These are phyloP conservation scores for Cryptomyrus ogoouensis DNA, from an alignment of 2,113 vertebrate species.

Conservation along the genomic window DNA sequence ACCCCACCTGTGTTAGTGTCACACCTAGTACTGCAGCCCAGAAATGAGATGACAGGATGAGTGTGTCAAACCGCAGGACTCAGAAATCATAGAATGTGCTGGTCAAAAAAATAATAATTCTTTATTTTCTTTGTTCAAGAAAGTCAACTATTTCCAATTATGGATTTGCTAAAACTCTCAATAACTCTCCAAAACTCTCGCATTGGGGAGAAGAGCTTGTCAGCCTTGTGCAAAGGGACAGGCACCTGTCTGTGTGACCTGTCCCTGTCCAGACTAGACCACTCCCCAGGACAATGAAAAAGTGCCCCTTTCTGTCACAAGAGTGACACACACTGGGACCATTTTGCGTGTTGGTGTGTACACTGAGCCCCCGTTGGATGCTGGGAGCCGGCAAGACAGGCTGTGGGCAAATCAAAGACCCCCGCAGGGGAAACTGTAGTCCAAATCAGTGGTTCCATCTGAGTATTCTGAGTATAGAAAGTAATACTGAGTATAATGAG, in stretches of 20 bases:
- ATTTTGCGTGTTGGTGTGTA: not conserved
- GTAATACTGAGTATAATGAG: not conserved
- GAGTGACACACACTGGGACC: not conserved
- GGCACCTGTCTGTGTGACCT: not conserved
- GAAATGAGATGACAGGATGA: not conserved
- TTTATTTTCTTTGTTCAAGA: not conserved
- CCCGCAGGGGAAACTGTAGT: not conserved
- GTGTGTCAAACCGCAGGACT: not conserved
- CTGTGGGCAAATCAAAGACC: not conserved
- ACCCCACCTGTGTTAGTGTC: not conserved
- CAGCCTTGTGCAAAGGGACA: not conserved
- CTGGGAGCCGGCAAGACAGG: not conserved
- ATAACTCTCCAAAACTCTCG: too few relatives aligned
- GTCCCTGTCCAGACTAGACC: not conserved
- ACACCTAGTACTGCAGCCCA: not conserved
- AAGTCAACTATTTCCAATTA: not conserved
- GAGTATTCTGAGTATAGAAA: not conserved
- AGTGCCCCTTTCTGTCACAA: not conserved
- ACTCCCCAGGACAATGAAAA: not conserved
- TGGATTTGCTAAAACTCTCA: not conserved
- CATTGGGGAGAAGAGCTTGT: not conserved
- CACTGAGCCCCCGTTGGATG: not conserved
- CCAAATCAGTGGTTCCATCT: not conserved
- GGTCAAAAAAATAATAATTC: not conserved
- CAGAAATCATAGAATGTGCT: not conserved